Percentiles rank a stretch among this genome's conserved stretches.
phyloP scores from a whole-genome alignment of 2,797 vertebrate genomes.

The Poeciliopsis gracilis region DNA sequence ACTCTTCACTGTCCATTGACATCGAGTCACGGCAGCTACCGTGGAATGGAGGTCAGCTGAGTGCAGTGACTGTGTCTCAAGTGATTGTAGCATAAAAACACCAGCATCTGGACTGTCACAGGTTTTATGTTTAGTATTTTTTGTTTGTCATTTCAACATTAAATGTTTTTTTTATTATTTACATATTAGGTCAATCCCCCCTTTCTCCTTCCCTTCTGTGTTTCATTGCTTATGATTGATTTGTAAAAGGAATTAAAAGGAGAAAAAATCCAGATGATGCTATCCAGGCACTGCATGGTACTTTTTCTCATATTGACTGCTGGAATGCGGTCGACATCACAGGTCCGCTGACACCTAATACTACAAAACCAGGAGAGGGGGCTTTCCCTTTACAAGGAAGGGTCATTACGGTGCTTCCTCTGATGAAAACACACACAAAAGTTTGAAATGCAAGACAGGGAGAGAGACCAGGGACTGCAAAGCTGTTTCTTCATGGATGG shows the following conservation, averaged over 20 bases:
- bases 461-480: conserved; percentile 14
- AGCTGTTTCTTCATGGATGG: conserved; percentile 30
- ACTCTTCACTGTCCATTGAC: neutral
- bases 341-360: conserved; percentile 37
- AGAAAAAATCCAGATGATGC: neutral
- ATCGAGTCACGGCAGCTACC: neutral
- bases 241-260: neutral
- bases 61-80: too few relatives aligned
- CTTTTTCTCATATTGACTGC: conserved; percentile 36
- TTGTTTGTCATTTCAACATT: neutral
- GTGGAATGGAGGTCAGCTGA: too few relatives aligned
- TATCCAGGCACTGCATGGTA: neutral
- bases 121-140: too few relatives aligned
- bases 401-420: conserved; percentile 53
- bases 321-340: conserved; percentile 39
- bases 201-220: too few relatives aligned
- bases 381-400: conserved; percentile 21
- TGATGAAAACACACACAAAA: conserved; percentile 63
- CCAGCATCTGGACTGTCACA: too few relatives aligned
- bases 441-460: conserved; percentile 50
- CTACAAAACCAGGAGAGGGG: conserved; percentile 15
- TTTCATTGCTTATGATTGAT: neutral
- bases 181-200: too few relatives aligned
- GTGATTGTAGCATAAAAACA: too few relatives aligned
- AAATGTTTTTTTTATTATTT: neutral